phyloP scores from a whole-genome alignment of 2,888 invertebrate genomes.

The Pilophorus perplexus region DNA sequence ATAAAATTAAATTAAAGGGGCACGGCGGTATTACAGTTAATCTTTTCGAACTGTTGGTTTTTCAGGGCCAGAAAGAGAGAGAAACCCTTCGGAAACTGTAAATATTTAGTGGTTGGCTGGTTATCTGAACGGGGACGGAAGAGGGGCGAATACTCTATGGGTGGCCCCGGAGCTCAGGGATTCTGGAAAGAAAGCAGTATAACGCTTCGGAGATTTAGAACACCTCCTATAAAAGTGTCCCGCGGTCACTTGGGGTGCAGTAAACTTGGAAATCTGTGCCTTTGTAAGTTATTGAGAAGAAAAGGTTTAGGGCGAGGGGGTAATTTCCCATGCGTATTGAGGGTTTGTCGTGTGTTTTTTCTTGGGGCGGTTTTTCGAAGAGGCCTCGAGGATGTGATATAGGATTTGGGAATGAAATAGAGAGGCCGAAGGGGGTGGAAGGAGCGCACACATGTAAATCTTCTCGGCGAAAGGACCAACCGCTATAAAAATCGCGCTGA shows the following conservation, averaged over 20 bases:
- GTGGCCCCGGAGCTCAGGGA: too few relatives aligned
- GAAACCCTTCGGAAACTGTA: slow-evolving; percentile 3
- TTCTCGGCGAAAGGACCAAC: too few relatives aligned
- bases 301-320: not conserved
- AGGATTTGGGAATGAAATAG: not conserved
- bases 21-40: slow-evolving; percentile 28
- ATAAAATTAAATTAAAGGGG: slow-evolving; percentile 21
- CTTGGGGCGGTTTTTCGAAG: not conserved
- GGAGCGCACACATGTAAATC: too few relatives aligned
- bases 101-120: slow-evolving; percentile 27
- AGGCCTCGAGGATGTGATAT: not conserved
- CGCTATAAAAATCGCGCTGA: too few relatives aligned
- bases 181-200: slow-evolving; percentile 25
- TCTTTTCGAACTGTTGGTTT: slow-evolving; percentile 19
- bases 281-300: slow-evolving; percentile 40
- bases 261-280: slow-evolving; percentile 38
- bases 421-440: too few relatives aligned
- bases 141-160: slow-evolving; percentile 5
- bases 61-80: not conserved
- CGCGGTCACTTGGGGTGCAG: slow-evolving; percentile 38
- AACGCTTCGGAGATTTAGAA: slow-evolving; percentile 30
- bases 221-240: slow-evolving; percentile 38
- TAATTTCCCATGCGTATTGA: slow-evolving; percentile 38
- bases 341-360: slow-evolving; percentile 7
- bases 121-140: not conserved